These are phyloP conservation scores for Netta rufina DNA, from an alignment of 2,797 vertebrate species.

Conservation along the genomic window DNA sequence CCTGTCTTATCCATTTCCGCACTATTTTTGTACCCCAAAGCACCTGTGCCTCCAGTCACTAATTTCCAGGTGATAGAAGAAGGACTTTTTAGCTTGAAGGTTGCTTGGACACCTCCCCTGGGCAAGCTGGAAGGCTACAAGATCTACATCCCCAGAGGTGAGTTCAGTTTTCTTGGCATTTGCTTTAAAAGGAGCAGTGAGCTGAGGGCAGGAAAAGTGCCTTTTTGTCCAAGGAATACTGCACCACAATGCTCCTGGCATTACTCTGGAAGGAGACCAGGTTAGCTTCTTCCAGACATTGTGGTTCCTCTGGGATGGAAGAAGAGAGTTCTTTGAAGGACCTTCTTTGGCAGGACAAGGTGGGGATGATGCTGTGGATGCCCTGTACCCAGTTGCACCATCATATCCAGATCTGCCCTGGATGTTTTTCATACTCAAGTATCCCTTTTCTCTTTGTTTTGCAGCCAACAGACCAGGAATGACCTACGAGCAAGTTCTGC, in stretches of 20 bases:
- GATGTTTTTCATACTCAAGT: neutral
- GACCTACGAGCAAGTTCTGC: slow-evolving; percentile 82
- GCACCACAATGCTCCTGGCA: neutral
- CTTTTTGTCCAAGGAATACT: neutral
- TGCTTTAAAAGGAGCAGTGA: neutral
- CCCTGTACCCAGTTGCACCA: neutral
- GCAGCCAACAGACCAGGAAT: slow-evolving; percentile 83
- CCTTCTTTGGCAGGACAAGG: neutral
- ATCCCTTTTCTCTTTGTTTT: neutral
- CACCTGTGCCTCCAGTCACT: slow-evolving; percentile 82
- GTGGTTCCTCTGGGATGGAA: neutral
- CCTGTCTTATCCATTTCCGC: neutral
- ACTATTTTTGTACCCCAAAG: slow-evolving; percentile 61
- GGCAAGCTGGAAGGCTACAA: slow-evolving; percentile 85
- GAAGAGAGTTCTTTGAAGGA: neutral
- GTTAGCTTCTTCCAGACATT: neutral
- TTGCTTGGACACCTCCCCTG: slow-evolving; percentile 85
- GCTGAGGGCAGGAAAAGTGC: neutral
- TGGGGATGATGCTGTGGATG: neutral
- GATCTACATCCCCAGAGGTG: slow-evolving; percentile 89
- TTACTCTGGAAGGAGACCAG: neutral
- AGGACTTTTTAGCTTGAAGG: slow-evolving; percentile 83
- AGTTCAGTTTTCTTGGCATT: neutral
- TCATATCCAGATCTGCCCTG: neutral
- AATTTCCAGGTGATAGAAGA: slow-evolving; percentile 90